phyloP scores from a whole-genome alignment of 1,140 invertebrate genomes.

The Choristoneura fumiferana region DNA sequence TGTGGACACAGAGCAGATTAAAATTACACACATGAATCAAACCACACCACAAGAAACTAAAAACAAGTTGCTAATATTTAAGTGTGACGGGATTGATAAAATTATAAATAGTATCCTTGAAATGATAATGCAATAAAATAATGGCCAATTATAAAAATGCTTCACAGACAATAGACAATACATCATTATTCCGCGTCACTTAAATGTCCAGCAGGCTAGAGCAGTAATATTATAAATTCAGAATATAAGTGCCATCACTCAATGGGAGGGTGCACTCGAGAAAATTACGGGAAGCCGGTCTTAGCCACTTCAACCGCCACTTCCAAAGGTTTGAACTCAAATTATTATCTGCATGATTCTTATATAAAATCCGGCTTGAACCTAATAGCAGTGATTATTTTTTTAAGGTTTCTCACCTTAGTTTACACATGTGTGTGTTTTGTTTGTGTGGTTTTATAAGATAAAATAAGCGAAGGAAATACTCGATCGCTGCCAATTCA shows the following conservation, averaged over 20 bases:
- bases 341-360: slow-evolving; percentile 51
- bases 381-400: slow-evolving; percentile 25
- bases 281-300: slow-evolving; percentile 71
- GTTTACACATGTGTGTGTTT: too few relatives aligned
- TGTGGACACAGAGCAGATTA: too few relatives aligned
- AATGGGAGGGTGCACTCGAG: slow-evolving; percentile 60
- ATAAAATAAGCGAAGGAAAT: too few relatives aligned
- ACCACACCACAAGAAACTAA: too few relatives aligned
- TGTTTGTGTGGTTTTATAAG: too few relatives aligned
- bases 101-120: too few relatives aligned
- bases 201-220: slow-evolving; percentile 54
- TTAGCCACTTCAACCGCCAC: slow-evolving; percentile 59
- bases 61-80: too few relatives aligned
- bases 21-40: too few relatives aligned
- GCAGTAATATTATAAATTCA: slow-evolving; percentile 74
- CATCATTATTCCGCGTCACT: slow-evolving; percentile 50
- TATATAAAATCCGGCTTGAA: slow-evolving; percentile 35
- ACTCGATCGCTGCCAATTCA: too few relatives aligned
- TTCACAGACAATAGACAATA: slow-evolving; percentile 34
- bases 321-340: slow-evolving; percentile 57
- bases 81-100: too few relatives aligned
- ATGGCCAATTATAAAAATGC: slow-evolving; percentile 5
- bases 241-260: slow-evolving; percentile 67
- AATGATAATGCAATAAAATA: background rate
- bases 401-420: background rate